phyloP scores from a whole-genome alignment of 2,797 vertebrate species.

The Apodemus agrarius region DNA sequence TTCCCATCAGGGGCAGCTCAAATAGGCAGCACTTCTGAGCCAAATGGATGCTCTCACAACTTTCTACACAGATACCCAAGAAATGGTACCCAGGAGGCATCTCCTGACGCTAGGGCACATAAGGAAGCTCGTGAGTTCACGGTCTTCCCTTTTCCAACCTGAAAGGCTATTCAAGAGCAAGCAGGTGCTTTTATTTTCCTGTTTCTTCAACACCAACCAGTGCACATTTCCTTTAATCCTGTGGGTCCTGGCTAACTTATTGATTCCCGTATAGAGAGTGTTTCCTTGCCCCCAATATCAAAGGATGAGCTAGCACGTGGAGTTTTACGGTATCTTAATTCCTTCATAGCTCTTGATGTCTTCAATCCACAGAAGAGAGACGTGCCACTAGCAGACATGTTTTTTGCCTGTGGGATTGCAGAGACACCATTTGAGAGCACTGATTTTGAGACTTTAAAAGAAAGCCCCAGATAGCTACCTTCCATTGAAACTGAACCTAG shows the following conservation, averaged over 20 bases:
- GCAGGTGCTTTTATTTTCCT: neutral
- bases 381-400: neutral
- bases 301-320: neutral
- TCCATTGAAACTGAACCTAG: neutral
- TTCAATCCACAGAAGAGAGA: neutral
- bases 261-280: neutral
- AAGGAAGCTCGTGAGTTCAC: neutral
- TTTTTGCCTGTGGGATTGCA: neutral
- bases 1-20: constrained; percentile 58
- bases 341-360: neutral
- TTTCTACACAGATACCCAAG: constrained; percentile 16
- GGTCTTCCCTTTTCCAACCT: neutral
- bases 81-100: neutral
- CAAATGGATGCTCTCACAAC: neutral
- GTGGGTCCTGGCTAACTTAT: neutral
- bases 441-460: constrained; percentile 16
- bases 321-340: neutral
- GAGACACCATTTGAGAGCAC: constrained; percentile 27
- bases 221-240: neutral
- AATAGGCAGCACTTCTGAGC: constrained; percentile 48
- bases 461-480: neutral
- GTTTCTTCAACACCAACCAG: constrained; percentile 35
- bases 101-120: neutral
- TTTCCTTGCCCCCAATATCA: neutral
- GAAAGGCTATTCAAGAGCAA: neutral